phyloP scores from a whole-genome alignment of 2,797 vertebrate genomes.

The Anguilla marmorata region DNA sequence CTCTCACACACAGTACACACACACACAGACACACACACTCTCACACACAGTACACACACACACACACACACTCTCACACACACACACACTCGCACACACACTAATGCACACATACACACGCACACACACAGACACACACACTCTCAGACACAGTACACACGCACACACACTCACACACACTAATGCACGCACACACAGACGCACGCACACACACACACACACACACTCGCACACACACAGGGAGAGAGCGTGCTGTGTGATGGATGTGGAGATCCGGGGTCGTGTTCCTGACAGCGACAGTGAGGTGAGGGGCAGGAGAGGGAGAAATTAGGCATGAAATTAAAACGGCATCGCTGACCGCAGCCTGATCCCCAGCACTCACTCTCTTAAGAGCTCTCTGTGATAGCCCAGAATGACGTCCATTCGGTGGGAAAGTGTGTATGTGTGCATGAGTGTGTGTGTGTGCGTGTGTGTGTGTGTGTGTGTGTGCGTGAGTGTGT shows the following conservation, averaged over 20 bases:
- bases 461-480: too few relatives aligned
- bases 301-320: conserved; percentile 56
- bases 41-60: too few relatives aligned
- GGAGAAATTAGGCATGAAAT: conserved; percentile 86
- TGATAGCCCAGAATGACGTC: conserved; percentile 31
- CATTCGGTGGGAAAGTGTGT: conserved; percentile 37
- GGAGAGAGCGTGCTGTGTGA: neutral
- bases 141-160: neutral
- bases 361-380: conserved; percentile 72
- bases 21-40: too few relatives aligned
- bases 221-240: neutral
- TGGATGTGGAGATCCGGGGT: neutral
- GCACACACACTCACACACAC: neutral
- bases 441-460: neutral
- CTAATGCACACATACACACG: too few relatives aligned
- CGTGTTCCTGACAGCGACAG: conserved; percentile 35
- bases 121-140: too few relatives aligned
- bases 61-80: too few relatives aligned
- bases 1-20: too few relatives aligned
- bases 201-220: too few relatives aligned
- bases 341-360: conserved; percentile 78
- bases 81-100: too few relatives aligned
- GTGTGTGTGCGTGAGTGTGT: too few relatives aligned
- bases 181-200: neutral
- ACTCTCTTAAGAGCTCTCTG: conserved; percentile 55